Conservation (phyloP, 2,888 invertebrate genomes). For the Candidula unifasciata region DNA sequence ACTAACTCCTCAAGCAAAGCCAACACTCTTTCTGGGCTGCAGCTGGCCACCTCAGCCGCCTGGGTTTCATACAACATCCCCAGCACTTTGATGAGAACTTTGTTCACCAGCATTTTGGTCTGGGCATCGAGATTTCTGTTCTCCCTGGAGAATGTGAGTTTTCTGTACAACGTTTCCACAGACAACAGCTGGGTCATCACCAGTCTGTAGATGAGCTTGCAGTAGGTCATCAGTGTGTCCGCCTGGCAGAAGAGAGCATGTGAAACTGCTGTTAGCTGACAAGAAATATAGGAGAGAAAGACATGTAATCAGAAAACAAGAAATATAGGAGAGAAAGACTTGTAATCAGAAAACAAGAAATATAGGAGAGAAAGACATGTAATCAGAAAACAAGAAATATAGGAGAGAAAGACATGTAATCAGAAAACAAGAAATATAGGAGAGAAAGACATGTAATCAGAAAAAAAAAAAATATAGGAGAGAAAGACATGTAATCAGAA, state of each 20-base stretch:
- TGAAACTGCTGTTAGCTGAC: neutral
- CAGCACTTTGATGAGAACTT: constrained; percentile 41
- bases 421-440: too few relatives aligned
- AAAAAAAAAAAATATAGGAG: too few relatives aligned
- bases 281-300: neutral
- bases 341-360: too few relatives aligned
- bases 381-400: too few relatives aligned
- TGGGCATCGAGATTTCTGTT: constrained; percentile 35
- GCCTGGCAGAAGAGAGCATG: neutral
- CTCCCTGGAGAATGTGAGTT: constrained; percentile 31
- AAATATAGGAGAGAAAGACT: too few relatives aligned
- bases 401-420: too few relatives aligned
- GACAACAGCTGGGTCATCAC: constrained; percentile 31
- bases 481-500: too few relatives aligned
- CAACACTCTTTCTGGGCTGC: constrained; percentile 11
- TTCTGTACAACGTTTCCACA: constrained; percentile 34
- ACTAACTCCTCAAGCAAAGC: neutral
- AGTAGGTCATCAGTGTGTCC: constrained; percentile 47
- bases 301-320: neutral
- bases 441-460: too few relatives aligned
- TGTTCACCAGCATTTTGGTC: constrained; percentile 22
- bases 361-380: too few relatives aligned
- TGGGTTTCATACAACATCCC: constrained; percentile 27
- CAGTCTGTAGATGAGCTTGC: constrained; percentile 29
- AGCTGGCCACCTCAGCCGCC: neutral